These are phyloP conservation scores for Caenorhabditis parvicauda DNA, from an alignment of 2,888 invertebrate genomes.

Conservation along the genomic window DNA sequence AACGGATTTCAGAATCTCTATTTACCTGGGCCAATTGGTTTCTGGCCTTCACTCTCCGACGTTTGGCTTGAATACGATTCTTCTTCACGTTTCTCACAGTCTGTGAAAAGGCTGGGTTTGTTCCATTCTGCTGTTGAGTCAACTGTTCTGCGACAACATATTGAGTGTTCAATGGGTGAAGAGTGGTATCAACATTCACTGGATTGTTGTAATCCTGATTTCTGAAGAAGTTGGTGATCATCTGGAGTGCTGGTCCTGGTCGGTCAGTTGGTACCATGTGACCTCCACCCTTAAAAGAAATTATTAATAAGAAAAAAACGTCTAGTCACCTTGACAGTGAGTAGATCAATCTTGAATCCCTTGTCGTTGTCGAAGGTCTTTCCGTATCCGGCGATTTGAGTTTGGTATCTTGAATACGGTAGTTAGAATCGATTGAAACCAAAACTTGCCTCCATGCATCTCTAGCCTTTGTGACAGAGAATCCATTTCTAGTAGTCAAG, in stretches of 20 bases:
- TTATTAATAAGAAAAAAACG: background rate
- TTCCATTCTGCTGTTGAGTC: slow-evolving; percentile 9
- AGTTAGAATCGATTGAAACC: background rate
- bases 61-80: slow-evolving; percentile 23
- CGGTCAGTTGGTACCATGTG: slow-evolving; percentile 82
- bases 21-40: background rate
- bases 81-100: slow-evolving; percentile 14
- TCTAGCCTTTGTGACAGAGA: slow-evolving; percentile 26
- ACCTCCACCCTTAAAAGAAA: slow-evolving; percentile 70
- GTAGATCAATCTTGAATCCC: slow-evolving; percentile 38
- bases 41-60: too few relatives aligned
- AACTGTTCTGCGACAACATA: slow-evolving; percentile 22
- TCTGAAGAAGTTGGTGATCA: slow-evolving; percentile 71
- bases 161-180: slow-evolving; percentile 15
- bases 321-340: slow-evolving; percentile 44
- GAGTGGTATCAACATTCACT: slow-evolving; percentile 11
- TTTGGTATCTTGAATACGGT: slow-evolving; percentile 24
- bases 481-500: slow-evolving; percentile 24
- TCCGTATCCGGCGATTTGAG: slow-evolving; percentile 48
- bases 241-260: slow-evolving; percentile 76
- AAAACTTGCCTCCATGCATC: slow-evolving; percentile 28
- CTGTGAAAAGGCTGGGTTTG: too few relatives aligned
- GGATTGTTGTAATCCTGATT: slow-evolving; percentile 40
- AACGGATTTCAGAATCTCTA: background rate
- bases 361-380: slow-evolving; percentile 39